Base-by-base conservation (phyloP, 2,888 invertebrate species). In the Pheosia tremula region DNA sequence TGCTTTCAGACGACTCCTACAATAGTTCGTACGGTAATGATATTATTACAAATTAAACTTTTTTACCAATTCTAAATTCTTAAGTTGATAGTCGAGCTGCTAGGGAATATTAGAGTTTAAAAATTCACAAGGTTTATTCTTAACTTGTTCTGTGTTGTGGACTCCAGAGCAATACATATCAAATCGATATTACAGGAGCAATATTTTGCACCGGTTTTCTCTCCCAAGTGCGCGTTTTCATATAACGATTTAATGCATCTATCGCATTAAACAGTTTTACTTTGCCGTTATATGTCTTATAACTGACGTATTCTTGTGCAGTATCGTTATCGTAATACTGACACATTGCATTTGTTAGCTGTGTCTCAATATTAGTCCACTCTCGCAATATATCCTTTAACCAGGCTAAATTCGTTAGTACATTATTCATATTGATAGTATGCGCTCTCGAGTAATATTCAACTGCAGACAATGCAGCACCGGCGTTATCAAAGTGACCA, bases 371-470 rank as follows among this genome's bases (percentile, higher is more conserved):
- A 36, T 45, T 5, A 4, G 9, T 45, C 36, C 45, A 45, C 1
- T 56, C 56, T 36, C 11, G 13, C 5, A 56, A 10, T 0, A 4
- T 45, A 36, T 45, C 36, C 24, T 56, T 43, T 36, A 24, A 56
- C 45, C 56, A 55, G 13, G 13, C 56, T 45, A 43, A 5, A 56
- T 45, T 45, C 0, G 7, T 13, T 39, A 55, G 13, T 3, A 55
- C 55, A 7, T 8, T 39, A 55, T 55, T 55, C 55, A 55, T 55
- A 39, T 55, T 55, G 10, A 55, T 39, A 55, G n/a, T 55, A 11
- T 55, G 39, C 3, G 13, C 13, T 39, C n/a, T 39, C 6, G 38
- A 55, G 13, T 85, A 81, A 64, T 74, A 85, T 63, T 80, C 80
- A 1, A 81, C 5, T 24, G 69, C 58, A 5, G 58, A 55, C 4